These are phyloP conservation scores for Epistrophe grossulariae DNA, from an alignment of 2,888 invertebrate species.

Conservation along the genomic window DNA sequence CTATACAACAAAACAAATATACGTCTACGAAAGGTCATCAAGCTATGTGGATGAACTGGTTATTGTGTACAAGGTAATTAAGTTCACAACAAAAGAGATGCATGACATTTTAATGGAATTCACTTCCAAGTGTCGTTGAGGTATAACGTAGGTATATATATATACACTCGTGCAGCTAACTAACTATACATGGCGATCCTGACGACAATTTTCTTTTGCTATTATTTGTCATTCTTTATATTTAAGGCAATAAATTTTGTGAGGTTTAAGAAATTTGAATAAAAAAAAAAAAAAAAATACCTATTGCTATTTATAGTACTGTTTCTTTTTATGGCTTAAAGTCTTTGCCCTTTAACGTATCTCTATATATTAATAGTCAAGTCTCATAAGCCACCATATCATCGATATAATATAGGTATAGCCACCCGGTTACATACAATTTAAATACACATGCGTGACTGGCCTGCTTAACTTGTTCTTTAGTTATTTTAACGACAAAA, in stretches of 20 bases:
- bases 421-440: not conserved
- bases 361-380: not conserved
- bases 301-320: not conserved
- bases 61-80: conserved; percentile 34
- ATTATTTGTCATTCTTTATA: not conserved
- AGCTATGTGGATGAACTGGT: conserved; percentile 22
- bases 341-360: not conserved
- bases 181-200: not conserved
- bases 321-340: not conserved
- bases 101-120: conserved; percentile 31
- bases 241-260: not conserved
- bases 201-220: not conserved
- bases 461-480: not conserved
- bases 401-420: not conserved
- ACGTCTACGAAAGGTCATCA: conserved; percentile 21
- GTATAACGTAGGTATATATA: too few relatives aligned
- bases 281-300: not conserved
- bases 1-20: not conserved
- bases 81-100: conserved; percentile 9
- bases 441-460: conserved; percentile 10
- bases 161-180: too few relatives aligned
- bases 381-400: not conserved
- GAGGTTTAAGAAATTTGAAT: not conserved
- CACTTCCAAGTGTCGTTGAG: not conserved
- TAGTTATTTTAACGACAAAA: not conserved